Evolutionary conservation across 23 tunicate genomes (phyloP), one percentile per base, ranked within the genome.

Genomic region (Botrylloides violaceus): DNA sequence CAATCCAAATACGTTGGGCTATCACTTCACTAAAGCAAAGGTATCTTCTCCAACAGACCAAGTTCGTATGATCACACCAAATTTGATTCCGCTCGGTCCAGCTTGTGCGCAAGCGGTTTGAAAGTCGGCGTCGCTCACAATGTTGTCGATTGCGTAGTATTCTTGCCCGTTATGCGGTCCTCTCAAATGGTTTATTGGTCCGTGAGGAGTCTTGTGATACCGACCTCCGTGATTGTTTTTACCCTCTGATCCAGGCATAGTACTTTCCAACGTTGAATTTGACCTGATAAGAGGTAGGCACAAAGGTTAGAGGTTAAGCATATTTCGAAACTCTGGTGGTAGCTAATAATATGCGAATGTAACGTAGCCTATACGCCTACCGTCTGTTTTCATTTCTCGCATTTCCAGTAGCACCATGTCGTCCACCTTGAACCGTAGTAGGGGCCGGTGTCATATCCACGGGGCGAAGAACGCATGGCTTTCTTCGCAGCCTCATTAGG

Each of bases 141-240:
- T 95, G 66, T 95, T 95, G 77, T 95, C 99, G 56, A 95, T 95
- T 9, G 99, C 99, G 80, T 90, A 90, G 49, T 90, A 90, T 58
- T 90, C 97, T 43, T 90, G 97, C 2, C 97, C 97, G 36, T 90
- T 83, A 47, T 79, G 83, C 20, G 97, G 97, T 19, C 97, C 97
- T 29, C 83, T 88, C 4, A 90, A 84, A 31, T 79, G 87, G 73
- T 64, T 83, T 2, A 85, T 81, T 3, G 85, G 97, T 3, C 97
- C 97, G 61, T 90, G 97, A 0, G 97, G 97, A 2, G 97, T 30
- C 33, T 85, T 59, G 66, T 90, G 97, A 23, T 83, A 80, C 73
- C 76, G 83, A 19, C 21, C 19, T 68, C 53, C 74, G 36, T 68
- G 74, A 43, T 31, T 23, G 29, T 68, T 68, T 24, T 43, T 68